Base-by-base conservation (phyloP, 1,140 invertebrate genomes). In the Panulirus ornatus region DNA sequence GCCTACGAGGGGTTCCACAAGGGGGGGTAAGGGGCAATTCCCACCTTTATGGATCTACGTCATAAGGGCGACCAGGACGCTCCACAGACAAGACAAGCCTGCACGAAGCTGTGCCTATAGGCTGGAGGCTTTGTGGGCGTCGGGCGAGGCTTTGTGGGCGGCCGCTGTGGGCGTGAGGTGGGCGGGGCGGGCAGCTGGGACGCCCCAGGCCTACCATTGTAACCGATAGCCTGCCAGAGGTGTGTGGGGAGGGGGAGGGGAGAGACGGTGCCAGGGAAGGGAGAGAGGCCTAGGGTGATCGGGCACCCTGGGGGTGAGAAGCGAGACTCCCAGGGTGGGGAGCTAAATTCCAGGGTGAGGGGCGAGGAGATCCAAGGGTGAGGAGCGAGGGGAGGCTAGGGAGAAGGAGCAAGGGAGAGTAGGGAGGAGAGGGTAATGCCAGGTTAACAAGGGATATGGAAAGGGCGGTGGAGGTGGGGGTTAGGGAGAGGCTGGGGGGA, bases 151-250 rank as follows among this genome's bases (percentile, higher is more conserved):
- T 82, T 82, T 82, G 54, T 63, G 79, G 79, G 79, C 79, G 79
- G 79, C 40, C 54, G 51, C 16, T 54, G 79, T 82, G 51, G 79
- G 79, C 79, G 79, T 82, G 79, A 82, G 51, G 54, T 82, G 79
- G 79, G 79, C 79, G 79, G 27, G 51, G 79, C 36, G 8, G 79
- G n/a, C 79, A 82, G 79, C 79, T 82, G 79, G 19, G 79, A 63
- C 19, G 40, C 30, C n/a, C 79, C 79, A 40, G 79, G 79, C 79
- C 36, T 63, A 82, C 40, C n/a, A 82, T 58, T 82, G 79, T 54
- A 54, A 22, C 2, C n/a, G 34, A 30, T n/a, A 40, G 27, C 58
- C 58, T 58, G 54, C 40, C 44, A 42, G 44, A 54, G 47, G 79
- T 22, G 19, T 38, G 54, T 6, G 38, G 38, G 34, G 22, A 44